phyloP scores from a whole-genome alignment of 23 tunicate species.

The Corella eumyota region DNA sequence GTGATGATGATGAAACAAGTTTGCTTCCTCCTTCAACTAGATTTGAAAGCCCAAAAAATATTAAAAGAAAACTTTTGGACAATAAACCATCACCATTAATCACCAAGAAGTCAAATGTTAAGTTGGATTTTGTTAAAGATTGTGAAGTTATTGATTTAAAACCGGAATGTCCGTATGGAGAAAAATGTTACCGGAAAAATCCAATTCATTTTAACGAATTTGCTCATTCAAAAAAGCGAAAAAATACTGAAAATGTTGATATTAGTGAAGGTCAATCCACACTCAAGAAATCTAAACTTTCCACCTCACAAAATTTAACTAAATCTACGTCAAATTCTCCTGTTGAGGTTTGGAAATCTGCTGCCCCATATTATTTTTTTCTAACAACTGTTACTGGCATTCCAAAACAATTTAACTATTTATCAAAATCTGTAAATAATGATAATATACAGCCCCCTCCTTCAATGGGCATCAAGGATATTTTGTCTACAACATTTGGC shows the following conservation, averaged over 20 bases:
- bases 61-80: conserved; percentile 1
- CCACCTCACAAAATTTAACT: not conserved
- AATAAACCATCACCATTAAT: not conserved
- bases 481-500: conserved; percentile 48
- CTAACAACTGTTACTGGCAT: conserved; percentile 67
- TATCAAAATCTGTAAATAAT: not conserved
- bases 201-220: conserved; percentile 46
- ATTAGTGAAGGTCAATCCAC: not conserved
- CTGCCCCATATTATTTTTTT: conserved; percentile 43
- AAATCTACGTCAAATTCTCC: conserved; percentile 7
- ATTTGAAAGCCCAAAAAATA: conserved; percentile 20
- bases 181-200: conserved; percentile 52
- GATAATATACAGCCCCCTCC: conserved; percentile 1
- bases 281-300: not conserved
- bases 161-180: conserved; percentile 25
- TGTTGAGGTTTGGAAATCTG: conserved; percentile 25
- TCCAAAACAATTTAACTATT: conserved; percentile 26
- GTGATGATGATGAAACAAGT: conserved; percentile 33
- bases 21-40: not conserved
- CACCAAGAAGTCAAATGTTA: no score
- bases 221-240: conserved; percentile 17
- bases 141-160: not conserved
- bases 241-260: not conserved
- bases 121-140: no score
- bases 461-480: conserved; percentile 49